Conservation (phyloP, 2,113 vertebrate species). For the Eptesicus fuscus region DNA sequence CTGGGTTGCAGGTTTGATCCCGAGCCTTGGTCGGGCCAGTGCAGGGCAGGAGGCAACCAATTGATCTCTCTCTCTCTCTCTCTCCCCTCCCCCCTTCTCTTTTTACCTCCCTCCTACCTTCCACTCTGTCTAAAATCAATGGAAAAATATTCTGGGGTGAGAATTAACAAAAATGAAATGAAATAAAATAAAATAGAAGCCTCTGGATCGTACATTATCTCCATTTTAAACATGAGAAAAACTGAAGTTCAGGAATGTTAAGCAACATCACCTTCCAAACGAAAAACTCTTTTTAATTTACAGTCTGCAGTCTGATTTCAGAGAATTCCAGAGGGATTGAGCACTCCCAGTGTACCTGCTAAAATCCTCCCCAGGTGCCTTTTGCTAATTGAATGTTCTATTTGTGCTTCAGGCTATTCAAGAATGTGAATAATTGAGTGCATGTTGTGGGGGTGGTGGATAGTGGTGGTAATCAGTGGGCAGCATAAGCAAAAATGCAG, state of each 20-base stretch:
- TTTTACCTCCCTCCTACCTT: too few species aligned
- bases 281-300: conserved; percentile 1
- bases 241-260: not conserved
- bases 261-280: not conserved
- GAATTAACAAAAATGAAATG: too few species aligned
- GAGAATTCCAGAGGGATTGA: not conserved
- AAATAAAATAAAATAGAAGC: too few species aligned
- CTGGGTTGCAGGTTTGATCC: too few species aligned
- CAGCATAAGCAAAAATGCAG: not conserved
- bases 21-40: too few species aligned
- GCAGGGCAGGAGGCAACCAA: too few species aligned
- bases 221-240: not conserved
- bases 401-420: not conserved
- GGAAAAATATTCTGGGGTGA: too few species aligned
- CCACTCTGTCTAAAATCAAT: too few species aligned
- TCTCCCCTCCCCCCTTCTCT: too few species aligned
- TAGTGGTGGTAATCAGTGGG: not conserved
- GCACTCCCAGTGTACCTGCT: not conserved
- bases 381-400: not conserved
- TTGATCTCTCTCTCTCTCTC: too few species aligned
- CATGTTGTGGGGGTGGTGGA: not conserved
- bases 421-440: not conserved
- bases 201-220: not conserved
- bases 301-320: not conserved
- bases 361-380: not conserved